Evolutionary conservation across 2,888 invertebrate species (phyloP), one percentile per base, ranked within the genome.

Genomic region (Glaucopsyche alexis): DNA sequence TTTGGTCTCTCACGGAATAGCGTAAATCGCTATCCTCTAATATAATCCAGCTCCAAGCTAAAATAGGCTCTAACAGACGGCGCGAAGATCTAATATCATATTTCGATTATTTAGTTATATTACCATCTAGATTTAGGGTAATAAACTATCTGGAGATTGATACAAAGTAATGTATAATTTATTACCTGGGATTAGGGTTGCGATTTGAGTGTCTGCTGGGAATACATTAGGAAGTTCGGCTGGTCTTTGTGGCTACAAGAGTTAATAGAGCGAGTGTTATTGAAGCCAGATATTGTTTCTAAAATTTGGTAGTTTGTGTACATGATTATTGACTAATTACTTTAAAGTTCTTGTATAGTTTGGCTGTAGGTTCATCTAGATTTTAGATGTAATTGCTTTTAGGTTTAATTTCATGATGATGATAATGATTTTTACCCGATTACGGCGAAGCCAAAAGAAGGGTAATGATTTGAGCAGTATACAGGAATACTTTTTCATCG

Each of bases 241-340:
- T 82, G 80, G 84, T 85, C 84, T 84, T 86, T 84, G 84, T 82
- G 83, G 84, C 80, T 81, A 81, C 84, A 83, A 79, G 84, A 84
- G 88, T 88, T 88, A 91, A 90, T 89, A 89, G 87, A 82, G 86
- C 88, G 87, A 87, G 86, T 89, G 87, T 87, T 90, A 90, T 89
- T 87, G 89, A 86, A 87, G 88, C 85, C 85, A 87, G 87, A 88
- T 89, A 89, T 87, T 87, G 84, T 83, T 80, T 81, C 80, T 60
- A 77, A 81, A 80, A 80, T 79, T 79, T 77, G 75, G 78, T 79
- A 76, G 42, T 67, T 42, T 67, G 47, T 67, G 67, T 67, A 72
- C 73, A 70, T 66, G 52, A 55, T 42, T 60, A 67, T 64, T 72
- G 66, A 66, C 66, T 42, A 42, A 66, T 66, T 42, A 66, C 66